These are phyloP conservation scores for Drosophila melanosoma DNA, from an alignment of 2,888 invertebrate species.

Conservation along the genomic window DNA sequence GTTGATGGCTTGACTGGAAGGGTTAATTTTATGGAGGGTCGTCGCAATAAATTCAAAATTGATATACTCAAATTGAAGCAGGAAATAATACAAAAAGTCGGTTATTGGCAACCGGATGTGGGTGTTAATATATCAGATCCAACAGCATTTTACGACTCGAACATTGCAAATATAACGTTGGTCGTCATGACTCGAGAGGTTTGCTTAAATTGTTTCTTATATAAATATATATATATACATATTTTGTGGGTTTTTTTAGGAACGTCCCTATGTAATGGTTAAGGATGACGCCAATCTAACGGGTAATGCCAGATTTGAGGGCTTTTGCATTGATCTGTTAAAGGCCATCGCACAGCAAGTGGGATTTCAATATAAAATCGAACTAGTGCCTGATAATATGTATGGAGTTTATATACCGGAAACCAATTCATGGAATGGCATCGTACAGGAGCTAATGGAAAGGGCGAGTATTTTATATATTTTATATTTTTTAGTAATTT, in stretches of 20 bases:
- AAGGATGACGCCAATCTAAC: slow-evolving; percentile 93
- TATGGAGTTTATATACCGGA: slow-evolving; percentile 95
- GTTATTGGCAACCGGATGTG: slow-evolving; percentile 91
- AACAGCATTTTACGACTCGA: slow-evolving; percentile 93
- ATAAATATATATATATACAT: not conserved
- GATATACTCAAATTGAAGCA: slow-evolving; percentile 93
- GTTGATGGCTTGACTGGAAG: slow-evolving; percentile 95
- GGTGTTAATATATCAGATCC: slow-evolving; percentile 94
- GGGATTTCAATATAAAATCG: slow-evolving; percentile 94
- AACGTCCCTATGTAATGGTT: slow-evolving; percentile 96
- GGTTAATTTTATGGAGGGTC: slow-evolving; percentile 94
- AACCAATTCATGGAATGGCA: slow-evolving; percentile 95
- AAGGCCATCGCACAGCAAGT: slow-evolving; percentile 92
- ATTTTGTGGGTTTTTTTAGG: slow-evolving; percentile 86
- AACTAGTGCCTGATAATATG: slow-evolving; percentile 94
- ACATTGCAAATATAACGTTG: slow-evolving; percentile 93
- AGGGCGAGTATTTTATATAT: slow-evolving; percentile 87
- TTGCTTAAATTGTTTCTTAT: slow-evolving; percentile 63
- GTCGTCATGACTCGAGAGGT: slow-evolving; percentile 96
- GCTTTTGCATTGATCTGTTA: slow-evolving; percentile 95
- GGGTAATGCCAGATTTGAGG: slow-evolving; percentile 94
- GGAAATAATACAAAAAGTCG: slow-evolving; percentile 92
- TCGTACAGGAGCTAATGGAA: slow-evolving; percentile 94
- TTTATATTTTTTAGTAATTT: not conserved
- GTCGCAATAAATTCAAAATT: slow-evolving; percentile 92